Conservation (phyloP, 2,113 vertebrate species). For the Rhinoptilus africanus region DNA sequence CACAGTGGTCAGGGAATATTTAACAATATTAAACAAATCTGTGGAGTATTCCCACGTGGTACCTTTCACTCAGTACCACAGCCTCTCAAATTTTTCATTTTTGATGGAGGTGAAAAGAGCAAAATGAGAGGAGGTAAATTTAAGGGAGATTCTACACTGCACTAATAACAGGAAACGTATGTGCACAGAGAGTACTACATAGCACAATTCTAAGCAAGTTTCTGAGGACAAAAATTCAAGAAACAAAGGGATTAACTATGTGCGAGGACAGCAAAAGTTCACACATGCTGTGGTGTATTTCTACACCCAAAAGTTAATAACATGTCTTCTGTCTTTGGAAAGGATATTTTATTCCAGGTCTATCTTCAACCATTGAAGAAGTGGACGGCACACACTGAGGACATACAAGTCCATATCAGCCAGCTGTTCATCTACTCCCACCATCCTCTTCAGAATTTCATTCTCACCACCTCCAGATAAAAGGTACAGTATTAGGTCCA, state of each 20-base stretch:
- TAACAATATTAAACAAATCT: not conserved
- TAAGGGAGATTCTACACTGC: not conserved
- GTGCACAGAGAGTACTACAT: not conserved
- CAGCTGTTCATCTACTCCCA: not conserved
- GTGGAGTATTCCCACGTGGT: not conserved
- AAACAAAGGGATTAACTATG: not conserved
- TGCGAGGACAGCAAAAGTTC: not conserved
- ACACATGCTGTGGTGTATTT: not conserved
- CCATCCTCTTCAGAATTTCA: not conserved
- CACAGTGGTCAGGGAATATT: not conserved
- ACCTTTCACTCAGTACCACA: not conserved
- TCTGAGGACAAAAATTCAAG: not conserved
- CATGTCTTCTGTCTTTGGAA: not conserved
- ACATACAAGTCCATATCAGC: accelerated
- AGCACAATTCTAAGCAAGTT: not conserved
- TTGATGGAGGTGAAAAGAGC: not conserved
- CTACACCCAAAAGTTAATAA: not conserved
- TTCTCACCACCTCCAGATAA: not conserved
- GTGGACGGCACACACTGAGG: not conserved
- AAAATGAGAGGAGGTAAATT: not conserved
- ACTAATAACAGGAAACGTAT: not conserved
- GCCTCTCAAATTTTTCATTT: not conserved
- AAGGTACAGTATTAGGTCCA: not conserved
- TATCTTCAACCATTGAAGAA: not conserved
- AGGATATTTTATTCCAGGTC: not conserved